Percentiles rank a stretch among this genome's conserved stretches.
These are phyloP conservation scores for Rhagophthalmus giganteus DNA, from an alignment of 2,888 invertebrate genomes.

Conservation along the genomic window DNA sequence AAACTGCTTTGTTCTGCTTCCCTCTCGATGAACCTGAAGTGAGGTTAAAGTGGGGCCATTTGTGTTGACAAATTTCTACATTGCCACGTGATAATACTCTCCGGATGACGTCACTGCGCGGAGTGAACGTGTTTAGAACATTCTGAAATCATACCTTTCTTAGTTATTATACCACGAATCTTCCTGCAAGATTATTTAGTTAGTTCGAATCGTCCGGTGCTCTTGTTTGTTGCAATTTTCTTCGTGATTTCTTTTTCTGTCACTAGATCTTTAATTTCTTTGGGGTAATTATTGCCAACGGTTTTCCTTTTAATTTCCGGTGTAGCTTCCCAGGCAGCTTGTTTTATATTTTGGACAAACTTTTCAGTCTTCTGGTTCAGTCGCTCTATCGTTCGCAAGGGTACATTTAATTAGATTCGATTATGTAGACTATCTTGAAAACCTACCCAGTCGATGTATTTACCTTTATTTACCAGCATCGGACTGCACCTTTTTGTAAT, in stretches of 20 bases:
- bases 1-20: too few species aligned
- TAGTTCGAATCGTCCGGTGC: constrained; percentile 6
- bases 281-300: constrained; percentile 9
- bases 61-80: too few species aligned
- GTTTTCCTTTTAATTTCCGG: constrained; percentile 9
- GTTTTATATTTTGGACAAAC: constrained; percentile 10
- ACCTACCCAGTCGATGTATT: constrained; percentile 9
- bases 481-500: too few species aligned
- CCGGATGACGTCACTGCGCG: too few species aligned
- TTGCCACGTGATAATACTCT: too few species aligned
- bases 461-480: too few species aligned
- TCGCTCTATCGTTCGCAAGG: constrained; percentile 8
- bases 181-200: constrained; percentile 5
- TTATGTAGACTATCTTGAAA: constrained; percentile 5
- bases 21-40: too few species aligned
- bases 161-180: too few species aligned
- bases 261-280: constrained; percentile 10
- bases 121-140: too few species aligned
- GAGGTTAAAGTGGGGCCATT: too few species aligned
- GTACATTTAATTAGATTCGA: constrained; percentile 11
- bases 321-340: constrained; percentile 6
- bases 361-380: constrained; percentile 7
- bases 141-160: too few species aligned
- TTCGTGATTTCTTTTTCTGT: not conserved
- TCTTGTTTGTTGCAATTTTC: constrained; percentile 3